Conservation (phyloP, 2,113 vertebrate species). For the Elgaria multicarinata region DNA sequence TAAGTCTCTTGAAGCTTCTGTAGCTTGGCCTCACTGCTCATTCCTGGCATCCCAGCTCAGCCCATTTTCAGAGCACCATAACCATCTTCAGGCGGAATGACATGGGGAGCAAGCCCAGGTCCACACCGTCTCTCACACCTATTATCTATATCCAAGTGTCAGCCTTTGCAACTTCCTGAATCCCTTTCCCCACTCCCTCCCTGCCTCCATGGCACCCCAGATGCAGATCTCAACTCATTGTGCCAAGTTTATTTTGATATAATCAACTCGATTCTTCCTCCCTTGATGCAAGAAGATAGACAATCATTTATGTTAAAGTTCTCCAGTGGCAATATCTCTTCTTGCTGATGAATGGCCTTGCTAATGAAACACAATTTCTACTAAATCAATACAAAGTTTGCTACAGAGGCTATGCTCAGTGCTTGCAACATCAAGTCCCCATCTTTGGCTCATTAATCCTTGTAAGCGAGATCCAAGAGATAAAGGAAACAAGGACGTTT, state of each 20-base stretch:
- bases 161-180: background rate
- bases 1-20: too few species aligned
- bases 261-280: slow-evolving; percentile 61
- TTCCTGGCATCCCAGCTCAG: too few species aligned
- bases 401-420: slow-evolving; percentile 70
- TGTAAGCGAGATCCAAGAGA: slow-evolving; percentile 68
- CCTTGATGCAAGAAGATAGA: slow-evolving; percentile 40
- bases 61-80: too few species aligned
- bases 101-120: too few species aligned
- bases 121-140: too few species aligned
- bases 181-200: background rate
- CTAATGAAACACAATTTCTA: slow-evolving; percentile 77
- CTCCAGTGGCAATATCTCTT: slow-evolving; percentile 59
- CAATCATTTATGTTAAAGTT: slow-evolving; percentile 53
- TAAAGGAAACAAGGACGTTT: slow-evolving; percentile 60
- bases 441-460: slow-evolving; percentile 75
- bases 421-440: slow-evolving; percentile 67
- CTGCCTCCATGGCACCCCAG: background rate
- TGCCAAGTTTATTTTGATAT: slow-evolving; percentile 38
- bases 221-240: background rate
- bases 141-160: background rate
- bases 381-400: slow-evolving; percentile 81
- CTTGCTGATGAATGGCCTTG: slow-evolving; percentile 75
- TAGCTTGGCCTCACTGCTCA: too few species aligned
- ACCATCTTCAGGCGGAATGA: too few species aligned